Evolutionary conservation across 2,888 invertebrate genomes (phyloP).

Genomic region (Auanema sp.): DNA sequence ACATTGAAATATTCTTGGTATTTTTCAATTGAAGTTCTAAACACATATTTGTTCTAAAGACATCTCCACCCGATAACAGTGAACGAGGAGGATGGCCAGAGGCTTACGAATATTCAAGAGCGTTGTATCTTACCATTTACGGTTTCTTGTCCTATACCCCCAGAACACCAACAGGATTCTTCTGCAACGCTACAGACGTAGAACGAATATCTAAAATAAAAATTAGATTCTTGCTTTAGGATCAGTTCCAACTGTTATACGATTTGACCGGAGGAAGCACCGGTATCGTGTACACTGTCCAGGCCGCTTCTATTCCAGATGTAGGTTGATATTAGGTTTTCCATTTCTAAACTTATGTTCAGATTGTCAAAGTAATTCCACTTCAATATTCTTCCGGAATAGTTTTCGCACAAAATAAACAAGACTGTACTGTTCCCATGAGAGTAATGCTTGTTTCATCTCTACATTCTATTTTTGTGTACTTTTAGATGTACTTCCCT

Average conservation of each 20-base stretch:
- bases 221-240: conserved; percentile 6
- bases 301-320: conserved; percentile 27
- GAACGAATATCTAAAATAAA: conserved; percentile 9
- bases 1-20: conserved; percentile 42
- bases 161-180: conserved; percentile 27
- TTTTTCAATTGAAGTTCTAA: neutral
- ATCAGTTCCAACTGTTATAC: conserved; percentile 30
- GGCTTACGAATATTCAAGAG: conserved; percentile 33
- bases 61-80: conserved; percentile 37
- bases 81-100: conserved; percentile 23
- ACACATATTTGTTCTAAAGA: conserved; percentile 6
- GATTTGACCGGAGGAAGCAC: conserved; percentile 34
- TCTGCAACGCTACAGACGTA: conserved; percentile 33
- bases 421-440: conserved; percentile 24
- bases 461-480: conserved; percentile 5
- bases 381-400: conserved; percentile 34
- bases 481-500: conserved; percentile 33
- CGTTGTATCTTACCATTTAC: conserved; percentile 24
- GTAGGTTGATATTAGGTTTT: neutral
- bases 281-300: conserved; percentile 28
- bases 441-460: conserved; percentile 14
- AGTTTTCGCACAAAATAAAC: conserved; percentile 23
- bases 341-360: neutral
- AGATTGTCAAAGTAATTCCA: conserved; percentile 34
- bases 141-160: conserved; percentile 27